Base-by-base conservation (phyloP, 2,797 vertebrate species). In the Urocyon cinereoargenteus region DNA sequence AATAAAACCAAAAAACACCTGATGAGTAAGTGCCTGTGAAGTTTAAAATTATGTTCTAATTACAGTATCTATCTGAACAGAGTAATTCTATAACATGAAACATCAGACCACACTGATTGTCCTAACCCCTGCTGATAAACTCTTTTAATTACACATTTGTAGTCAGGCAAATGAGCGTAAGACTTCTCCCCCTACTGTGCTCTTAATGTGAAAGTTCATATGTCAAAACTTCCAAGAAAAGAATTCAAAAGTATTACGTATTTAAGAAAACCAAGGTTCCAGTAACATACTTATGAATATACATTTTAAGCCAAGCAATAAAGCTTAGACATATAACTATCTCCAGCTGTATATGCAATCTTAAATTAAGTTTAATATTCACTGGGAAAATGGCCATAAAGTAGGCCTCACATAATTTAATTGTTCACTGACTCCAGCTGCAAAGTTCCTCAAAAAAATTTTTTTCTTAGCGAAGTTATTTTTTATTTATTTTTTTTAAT, bases 61-160 rank as follows among this genome's bases (percentile, higher is more conserved):
- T 98, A 97, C 93, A 98, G 86, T 97, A 98, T 97, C 97, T 98
- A 98, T 98, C 98, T 98, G 96, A 98, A 98, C 98, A 98, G 64
- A 98, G 96, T 97, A 98, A 98, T 98, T 98, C 97, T 98, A 62
- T 97, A 98, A 97, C 98, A 98, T 28, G 97, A 98, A 98, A 98
- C 98, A 97, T 97, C 53, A 34, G 97, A 98, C 97, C 97, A 98
- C 97, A 97, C 77, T 98, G 98, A 98, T 95, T 98, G 98, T 96
- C 97, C 97, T 83, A 97, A 98, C 95, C 96, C 98, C 98, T 97
- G 98, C 98, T 98, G 98, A 98, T 94, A 98, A 78, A 98, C 96
- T 89, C 93, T 96, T 98, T 98, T 98, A 98, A 98, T 98, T 98
- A 98, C 83, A 95, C 97, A 98, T 98, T 97, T 98, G 98, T 91